These are phyloP conservation scores for Menidia beryllina DNA, from an alignment of 2,113 vertebrate genomes.

Conservation along the genomic window DNA sequence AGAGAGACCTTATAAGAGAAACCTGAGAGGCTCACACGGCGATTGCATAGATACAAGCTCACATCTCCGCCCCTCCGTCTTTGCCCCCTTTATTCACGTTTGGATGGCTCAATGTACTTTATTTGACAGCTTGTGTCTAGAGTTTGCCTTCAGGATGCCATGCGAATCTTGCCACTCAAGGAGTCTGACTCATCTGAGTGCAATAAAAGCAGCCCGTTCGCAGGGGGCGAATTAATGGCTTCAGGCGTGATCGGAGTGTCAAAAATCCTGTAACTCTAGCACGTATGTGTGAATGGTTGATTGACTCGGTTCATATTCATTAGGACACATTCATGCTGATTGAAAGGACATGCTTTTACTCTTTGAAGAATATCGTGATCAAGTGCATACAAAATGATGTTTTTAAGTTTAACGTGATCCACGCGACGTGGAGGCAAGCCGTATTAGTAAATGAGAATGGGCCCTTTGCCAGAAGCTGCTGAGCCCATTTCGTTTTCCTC, in stretches of 20 bases:
- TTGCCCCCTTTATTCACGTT: slow-evolving; percentile 11
- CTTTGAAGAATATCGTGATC: slow-evolving; percentile 3
- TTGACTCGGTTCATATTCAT: slow-evolving; percentile 61
- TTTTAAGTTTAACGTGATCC: slow-evolving; percentile 30
- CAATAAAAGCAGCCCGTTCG: slow-evolving; percentile 20
- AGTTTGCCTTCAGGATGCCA: slow-evolving; percentile 41
- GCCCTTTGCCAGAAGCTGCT: slow-evolving; percentile 36
- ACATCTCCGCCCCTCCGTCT: background rate
- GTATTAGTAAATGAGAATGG: slow-evolving; percentile 45
- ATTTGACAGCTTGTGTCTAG: slow-evolving; percentile 43
- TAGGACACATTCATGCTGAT: slow-evolving; percentile 52
- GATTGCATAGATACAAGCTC: background rate
- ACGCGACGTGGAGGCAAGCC: slow-evolving; percentile 27
- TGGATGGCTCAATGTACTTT: slow-evolving; percentile 25
- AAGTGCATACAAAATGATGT: slow-evolving; percentile 14
- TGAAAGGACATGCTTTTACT: slow-evolving; percentile 30
- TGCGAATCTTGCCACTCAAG: slow-evolving; percentile 33
- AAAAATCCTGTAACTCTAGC: slow-evolving; percentile 41
- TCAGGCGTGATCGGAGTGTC: slow-evolving; percentile 34
- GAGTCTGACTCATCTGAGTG: slow-evolving; percentile 65
- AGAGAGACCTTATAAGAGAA: slow-evolving; percentile 9
- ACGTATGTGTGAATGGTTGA: slow-evolving; percentile 38
- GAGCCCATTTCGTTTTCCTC: slow-evolving; percentile 32
- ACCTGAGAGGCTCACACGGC: background rate
- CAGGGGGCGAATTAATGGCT: slow-evolving; percentile 39